Conservation (phyloP, 2,113 vertebrate genomes). For the Peromyscus maniculatus region DNA sequence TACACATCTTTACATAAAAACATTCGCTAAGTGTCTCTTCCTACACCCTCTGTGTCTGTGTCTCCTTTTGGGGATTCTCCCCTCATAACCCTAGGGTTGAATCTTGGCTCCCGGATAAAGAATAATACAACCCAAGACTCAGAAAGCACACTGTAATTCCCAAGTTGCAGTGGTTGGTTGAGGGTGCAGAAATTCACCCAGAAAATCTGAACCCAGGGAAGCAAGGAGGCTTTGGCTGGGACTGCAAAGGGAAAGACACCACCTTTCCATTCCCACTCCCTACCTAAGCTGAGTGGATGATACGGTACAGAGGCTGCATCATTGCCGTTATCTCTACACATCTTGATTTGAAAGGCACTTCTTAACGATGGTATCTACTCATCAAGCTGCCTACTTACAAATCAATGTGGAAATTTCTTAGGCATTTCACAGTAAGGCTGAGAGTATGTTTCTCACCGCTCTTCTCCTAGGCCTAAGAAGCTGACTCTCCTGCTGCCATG, state of each 20-base stretch:
- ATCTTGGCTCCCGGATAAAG: neutral
- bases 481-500: neutral
- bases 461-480: neutral
- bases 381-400: neutral
- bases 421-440: neutral
- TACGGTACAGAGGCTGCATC: fast-evolving
- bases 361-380: neutral
- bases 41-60: neutral
- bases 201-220: neutral
- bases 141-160: neutral
- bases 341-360: neutral
- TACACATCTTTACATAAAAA: neutral
- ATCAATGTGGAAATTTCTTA: neutral
- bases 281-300: neutral
- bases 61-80: neutral
- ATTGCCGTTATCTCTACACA: neutral
- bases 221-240: neutral
- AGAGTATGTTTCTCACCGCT: neutral
- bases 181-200: neutral
- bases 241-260: too few species aligned
- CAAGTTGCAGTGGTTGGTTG: neutral
- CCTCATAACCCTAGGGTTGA: neutral
- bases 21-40: neutral
- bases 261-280: neutral
- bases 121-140: neutral